These are phyloP conservation scores for Macrosiphum euphorbiae DNA, from an alignment of 2,888 invertebrate species.

Conservation along the genomic window DNA sequence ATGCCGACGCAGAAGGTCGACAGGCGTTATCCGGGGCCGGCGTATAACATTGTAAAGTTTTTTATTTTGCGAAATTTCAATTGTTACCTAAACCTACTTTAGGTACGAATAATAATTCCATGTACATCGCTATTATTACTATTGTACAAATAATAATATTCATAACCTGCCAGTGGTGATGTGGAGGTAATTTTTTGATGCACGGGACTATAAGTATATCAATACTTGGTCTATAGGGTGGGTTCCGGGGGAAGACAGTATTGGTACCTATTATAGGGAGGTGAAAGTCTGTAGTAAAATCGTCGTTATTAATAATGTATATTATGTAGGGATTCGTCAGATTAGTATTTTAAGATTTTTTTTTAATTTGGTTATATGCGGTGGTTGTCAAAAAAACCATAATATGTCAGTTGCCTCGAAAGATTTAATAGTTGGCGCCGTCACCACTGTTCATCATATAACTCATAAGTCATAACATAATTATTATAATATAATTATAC, in stretches of 20 bases:
- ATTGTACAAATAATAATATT: neutral
- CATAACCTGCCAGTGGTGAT: neutral
- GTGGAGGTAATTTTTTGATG: neutral
- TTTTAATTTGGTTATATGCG: neutral
- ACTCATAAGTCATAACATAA: too few species aligned
- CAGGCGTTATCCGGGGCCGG: neutral
- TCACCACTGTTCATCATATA: neutral
- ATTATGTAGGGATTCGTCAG: neutral
- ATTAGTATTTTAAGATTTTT: neutral
- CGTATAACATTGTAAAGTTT: neutral
- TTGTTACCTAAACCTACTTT: neutral
- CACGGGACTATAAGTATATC: neutral
- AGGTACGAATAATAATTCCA: neutral
- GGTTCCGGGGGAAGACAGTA: neutral
- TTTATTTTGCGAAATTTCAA: conserved; percentile 15
- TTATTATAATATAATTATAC: too few species aligned
- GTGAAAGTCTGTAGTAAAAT: neutral
- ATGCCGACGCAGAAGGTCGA: neutral
- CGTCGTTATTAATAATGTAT: too few species aligned
- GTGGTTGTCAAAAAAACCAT: neutral
- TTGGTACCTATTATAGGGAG: neutral
- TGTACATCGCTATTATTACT: neutral
- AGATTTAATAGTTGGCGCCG: neutral
- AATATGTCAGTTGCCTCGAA: neutral
- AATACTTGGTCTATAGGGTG: neutral